Evolutionary conservation across 2,113 vertebrate genomes (phyloP), one percentile per base, ranked within the genome.

Genomic region (Ascaphus truei): DNA sequence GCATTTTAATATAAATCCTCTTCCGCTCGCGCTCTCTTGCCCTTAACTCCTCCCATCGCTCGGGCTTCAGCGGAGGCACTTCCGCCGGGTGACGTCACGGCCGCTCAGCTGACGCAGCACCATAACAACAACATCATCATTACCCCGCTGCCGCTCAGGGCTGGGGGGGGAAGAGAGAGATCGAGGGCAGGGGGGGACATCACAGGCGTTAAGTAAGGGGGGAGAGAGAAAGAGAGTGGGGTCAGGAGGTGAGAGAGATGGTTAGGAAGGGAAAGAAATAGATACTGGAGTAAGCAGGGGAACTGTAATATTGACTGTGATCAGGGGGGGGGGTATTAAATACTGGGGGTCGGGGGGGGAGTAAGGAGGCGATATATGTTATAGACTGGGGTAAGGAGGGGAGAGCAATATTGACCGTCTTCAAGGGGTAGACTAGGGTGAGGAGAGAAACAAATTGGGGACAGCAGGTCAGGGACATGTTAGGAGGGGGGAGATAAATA

Each of bases 111-210:
- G 57, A 60, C 64, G 18, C 64, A 67, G 51, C 51, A 57, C 55
- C 64, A 57, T 67, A 67, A 67, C 15, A 56, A 67, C 64, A 67
- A 67, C 64, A 57, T 67, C 51, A n/a, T n/a, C n/a, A n/a, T n/a
- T n/a, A n/a, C n/a, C n/a, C 52, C 37, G 27, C 20, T 20, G 64
- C 64, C 25, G 64, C 10, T 47, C n/a, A 3, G 15, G 33, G 27
- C 5, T 5, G 30, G 7, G 30, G 43, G 4, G 6, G 16, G 41
- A 1, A 27, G 12, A 18, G 51, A 18, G 62, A 36, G 10, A 20
- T 4, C 13, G 31, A 30, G 33, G 47, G 60, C 29, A 15, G 30
- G 30, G 25, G 39, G 13, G 13, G 12, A 5, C 5, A 23, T 20
- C 36, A 33, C 30, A 30, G 3, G 7, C 13, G 10, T 23, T 29